Evolutionary conservation across 2,888 invertebrate genomes (phyloP).

Genomic region (Linyphia triangularis): DNA sequence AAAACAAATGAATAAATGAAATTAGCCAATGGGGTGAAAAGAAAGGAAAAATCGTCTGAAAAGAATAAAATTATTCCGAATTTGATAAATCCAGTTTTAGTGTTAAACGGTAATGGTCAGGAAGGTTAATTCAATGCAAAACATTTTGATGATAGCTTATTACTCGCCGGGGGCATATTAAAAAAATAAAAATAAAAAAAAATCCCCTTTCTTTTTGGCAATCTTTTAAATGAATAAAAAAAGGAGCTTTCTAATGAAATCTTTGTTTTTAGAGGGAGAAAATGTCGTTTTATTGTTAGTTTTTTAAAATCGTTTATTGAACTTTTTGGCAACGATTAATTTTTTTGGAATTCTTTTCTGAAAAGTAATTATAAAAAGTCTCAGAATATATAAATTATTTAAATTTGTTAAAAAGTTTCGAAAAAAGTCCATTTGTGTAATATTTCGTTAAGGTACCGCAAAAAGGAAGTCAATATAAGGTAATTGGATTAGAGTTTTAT

Average conservation of each 20-base stretch:
- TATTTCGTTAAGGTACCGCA: neutral
- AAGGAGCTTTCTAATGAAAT: conserved; percentile 6
- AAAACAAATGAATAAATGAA: neutral
- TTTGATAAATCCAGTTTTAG: conserved; percentile 14
- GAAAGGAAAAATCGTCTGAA: neutral
- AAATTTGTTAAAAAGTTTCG: neutral
- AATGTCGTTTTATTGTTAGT: neutral
- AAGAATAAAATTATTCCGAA: conserved; percentile 13
- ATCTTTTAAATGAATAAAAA: neutral
- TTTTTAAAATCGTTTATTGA: neutral
- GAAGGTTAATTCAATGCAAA: conserved; percentile 28
- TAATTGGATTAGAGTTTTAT: too few relatives aligned
- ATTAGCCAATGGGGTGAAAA: neutral
- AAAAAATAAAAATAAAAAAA: neutral
- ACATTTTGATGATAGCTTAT: neutral
- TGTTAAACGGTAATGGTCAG: conserved; percentile 16
- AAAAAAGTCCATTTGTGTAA: neutral
- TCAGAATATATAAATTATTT: too few relatives aligned
- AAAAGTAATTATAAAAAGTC: neutral
- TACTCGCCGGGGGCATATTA: neutral
- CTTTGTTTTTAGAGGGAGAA: conserved; percentile 2
- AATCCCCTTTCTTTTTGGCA: neutral
- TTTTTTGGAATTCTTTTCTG: neutral
- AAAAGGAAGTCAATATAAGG: too few relatives aligned
- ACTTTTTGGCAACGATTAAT: neutral